Base-by-base conservation (phyloP, 2,797 vertebrate species). In the Crossoptilon crossoptilon region DNA sequence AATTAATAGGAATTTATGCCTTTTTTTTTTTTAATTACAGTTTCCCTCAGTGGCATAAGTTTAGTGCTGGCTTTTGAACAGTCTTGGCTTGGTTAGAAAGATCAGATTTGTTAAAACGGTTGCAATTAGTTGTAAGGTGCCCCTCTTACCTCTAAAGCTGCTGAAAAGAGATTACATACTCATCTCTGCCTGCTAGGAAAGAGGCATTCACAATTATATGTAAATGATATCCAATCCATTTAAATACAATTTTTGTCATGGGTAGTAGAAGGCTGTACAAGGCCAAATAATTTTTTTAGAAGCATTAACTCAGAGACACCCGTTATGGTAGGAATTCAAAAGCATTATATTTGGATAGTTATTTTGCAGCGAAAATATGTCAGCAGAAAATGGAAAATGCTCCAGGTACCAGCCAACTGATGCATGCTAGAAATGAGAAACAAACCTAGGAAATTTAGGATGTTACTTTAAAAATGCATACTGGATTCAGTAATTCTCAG, bases 211-310 rank as follows among this genome's bases (percentile, higher is more conserved):
- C 7, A 58, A 43, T 78, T 93, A 56, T 67, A 80, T 77, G 63
- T 35, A 84, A 24, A 68, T 87, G 11, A 70, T 92, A 84, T 39
- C 35, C 23, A 41, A 35, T 49, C 53, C 41, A 49, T 91, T 92
- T 87, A 72, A 93, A 37, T 83, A 87, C 85, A 24, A 33, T 73
- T 93, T 80, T 70, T 84, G 68, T 78, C 78, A 56, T 3, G 18
- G 31, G 15, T 89, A 69, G 35, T 69, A 75, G 63, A 91, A 89
- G 43, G 44, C 46, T 88, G 37, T 59, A 80, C 2, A 0, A 91
- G 41, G 81, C 59, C 87, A 88, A 91, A 89, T 84, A 77, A 53
- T 84, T 87, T 87, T 83, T 51, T 78, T 90, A 85, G 48, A 43
- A 7, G 37, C 66, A 35, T 91, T 90, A 69, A 87, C 41, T 35